These are phyloP conservation scores for Hyperoodon ampullatus DNA, from an alignment of 2,113 vertebrate species.

Conservation along the genomic window DNA sequence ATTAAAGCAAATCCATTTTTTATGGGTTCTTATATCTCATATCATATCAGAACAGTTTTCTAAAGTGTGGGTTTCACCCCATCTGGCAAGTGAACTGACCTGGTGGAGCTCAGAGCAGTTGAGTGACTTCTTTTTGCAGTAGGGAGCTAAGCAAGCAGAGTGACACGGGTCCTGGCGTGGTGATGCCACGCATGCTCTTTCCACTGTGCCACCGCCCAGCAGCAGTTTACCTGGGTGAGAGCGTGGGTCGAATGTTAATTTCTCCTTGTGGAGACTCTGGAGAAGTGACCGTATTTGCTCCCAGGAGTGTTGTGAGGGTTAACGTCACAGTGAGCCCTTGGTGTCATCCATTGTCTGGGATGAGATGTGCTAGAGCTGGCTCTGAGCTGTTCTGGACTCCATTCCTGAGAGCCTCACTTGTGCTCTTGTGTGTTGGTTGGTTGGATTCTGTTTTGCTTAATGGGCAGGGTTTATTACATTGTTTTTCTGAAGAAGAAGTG, in stretches of 20 bases:
- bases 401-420: accelerated
- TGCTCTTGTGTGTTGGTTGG: no score
- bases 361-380: not conserved
- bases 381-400: accelerated
- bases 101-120: not conserved
- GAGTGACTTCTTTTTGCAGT: no score
- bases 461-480: not conserved
- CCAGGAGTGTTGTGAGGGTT: not conserved
- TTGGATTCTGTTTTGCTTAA: not conserved
- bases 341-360: accelerated
- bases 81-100: accelerated
- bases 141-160: not conserved
- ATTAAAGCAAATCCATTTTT: not conserved
- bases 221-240: accelerated
- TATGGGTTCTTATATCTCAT: accelerated
- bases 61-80: no score
- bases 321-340: no score
- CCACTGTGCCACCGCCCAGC: accelerated
- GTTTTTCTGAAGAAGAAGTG: not conserved
- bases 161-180: accelerated
- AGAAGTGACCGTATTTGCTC: accelerated
- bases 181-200: not conserved
- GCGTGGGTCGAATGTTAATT: accelerated
- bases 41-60: not conserved
- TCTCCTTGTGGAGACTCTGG: not conserved